phyloP scores from a whole-genome alignment of 2,888 invertebrate genomes.

The Neoscelio sp. region DNA sequence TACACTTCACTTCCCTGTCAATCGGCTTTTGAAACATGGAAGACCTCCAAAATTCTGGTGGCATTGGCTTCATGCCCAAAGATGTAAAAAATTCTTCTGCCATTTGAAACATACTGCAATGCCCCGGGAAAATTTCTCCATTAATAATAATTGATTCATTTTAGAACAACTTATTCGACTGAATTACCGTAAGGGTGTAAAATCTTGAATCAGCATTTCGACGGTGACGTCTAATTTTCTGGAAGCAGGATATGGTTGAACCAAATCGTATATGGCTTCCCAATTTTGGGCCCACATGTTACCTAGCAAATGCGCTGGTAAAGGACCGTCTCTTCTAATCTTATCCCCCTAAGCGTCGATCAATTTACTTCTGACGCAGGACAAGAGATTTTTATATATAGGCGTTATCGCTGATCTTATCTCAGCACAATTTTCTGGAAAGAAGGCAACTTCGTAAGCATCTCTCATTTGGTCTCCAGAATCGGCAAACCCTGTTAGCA shows the following conservation, averaged over 20 bases:
- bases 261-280: conserved; percentile 89
- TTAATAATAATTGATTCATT: no score
- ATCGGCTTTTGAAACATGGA: conserved; percentile 91
- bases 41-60: conserved; percentile 93
- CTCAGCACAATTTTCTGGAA: conserved; percentile 85
- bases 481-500: conserved; percentile 87
- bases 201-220: conserved; percentile 90
- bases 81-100: conserved; percentile 94
- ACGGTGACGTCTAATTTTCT: conserved; percentile 90
- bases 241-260: conserved; percentile 90
- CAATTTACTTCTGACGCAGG: conserved; percentile 90
- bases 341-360: conserved; percentile 86
- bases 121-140: no score
- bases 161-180: no score
- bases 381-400: conserved; percentile 92
- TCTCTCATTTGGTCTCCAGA: conserved; percentile 92
- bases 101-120: conserved; percentile 90
- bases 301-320: conserved; percentile 93
- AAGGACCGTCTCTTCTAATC: conserved; percentile 88
- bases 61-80: conserved; percentile 91
- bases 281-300: conserved; percentile 95
- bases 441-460: conserved; percentile 88
- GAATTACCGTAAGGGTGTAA: conserved; percentile 88
- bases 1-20: conserved; percentile 89
- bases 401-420: conserved; percentile 84